Evolutionary conservation across 2,113 vertebrate species (phyloP).

Genomic region (Ictalurus punctatus): DNA sequence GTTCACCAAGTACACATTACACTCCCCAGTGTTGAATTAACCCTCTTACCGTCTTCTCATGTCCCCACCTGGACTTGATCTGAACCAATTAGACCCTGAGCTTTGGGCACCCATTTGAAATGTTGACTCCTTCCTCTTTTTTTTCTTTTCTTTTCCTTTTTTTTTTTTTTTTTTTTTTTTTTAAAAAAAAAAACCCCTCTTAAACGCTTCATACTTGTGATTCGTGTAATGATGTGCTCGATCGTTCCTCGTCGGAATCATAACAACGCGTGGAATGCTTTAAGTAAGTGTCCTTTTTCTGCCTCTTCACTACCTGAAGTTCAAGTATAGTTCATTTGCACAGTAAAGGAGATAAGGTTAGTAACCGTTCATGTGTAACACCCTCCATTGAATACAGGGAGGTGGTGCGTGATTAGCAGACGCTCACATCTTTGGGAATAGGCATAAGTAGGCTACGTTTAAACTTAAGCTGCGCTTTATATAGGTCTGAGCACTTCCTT

Average conservation of each 20-base stretch:
- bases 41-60: neutral
- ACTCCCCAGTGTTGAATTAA: neutral
- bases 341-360: constrained; percentile 30
- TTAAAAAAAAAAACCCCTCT: no score
- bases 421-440: neutral
- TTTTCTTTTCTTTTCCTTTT: no score
- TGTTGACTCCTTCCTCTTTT: neutral
- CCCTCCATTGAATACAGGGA: neutral
- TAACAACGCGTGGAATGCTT: constrained; percentile 51
- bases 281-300: constrained; percentile 30
- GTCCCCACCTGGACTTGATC: neutral
- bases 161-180: no score
- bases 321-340: constrained; percentile 66
- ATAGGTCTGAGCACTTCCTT: no score
- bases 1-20: neutral
- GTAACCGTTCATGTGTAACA: neutral
- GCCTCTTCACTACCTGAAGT: constrained; percentile 62
- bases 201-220: neutral
- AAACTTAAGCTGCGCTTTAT: neutral
- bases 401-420: neutral
- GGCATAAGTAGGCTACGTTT: neutral
- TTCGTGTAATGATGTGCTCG: constrained; percentile 14
- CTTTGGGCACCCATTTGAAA: constrained; percentile 1
- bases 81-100: neutral
- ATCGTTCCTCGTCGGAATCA: constrained; percentile 30